These are phyloP conservation scores for Halcyon senegalensis DNA, from an alignment of 2,113 vertebrate genomes.

Conservation along the genomic window DNA sequence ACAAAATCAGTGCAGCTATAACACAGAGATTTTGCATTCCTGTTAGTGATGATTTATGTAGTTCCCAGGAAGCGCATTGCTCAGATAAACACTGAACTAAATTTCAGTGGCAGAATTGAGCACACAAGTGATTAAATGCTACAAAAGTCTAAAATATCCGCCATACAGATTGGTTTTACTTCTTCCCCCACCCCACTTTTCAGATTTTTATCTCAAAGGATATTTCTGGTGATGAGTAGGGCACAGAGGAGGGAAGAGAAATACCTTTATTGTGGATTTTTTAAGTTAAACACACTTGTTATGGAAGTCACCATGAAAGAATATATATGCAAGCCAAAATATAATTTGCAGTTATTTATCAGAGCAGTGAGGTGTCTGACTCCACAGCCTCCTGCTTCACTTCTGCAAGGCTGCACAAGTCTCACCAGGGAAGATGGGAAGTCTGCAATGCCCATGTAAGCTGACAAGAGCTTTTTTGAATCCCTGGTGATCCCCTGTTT, in stretches of 20 bases:
- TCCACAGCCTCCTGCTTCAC: not conserved
- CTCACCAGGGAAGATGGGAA: not conserved
- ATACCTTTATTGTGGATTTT: not conserved
- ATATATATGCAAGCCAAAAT: not conserved
- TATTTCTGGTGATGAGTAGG: not conserved
- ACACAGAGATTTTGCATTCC: not conserved
- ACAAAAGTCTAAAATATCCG: not conserved
- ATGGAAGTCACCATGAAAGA: not conserved
- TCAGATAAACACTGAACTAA: not conserved
- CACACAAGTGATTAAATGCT: not conserved
- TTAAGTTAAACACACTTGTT: not conserved
- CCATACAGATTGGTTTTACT: not conserved
- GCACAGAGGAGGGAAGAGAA: not conserved
- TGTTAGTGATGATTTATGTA: not conserved
- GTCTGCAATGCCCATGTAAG: not conserved
- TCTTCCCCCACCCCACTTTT: rapidly evolving
- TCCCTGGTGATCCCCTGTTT: not conserved
- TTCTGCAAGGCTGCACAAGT: not conserved
- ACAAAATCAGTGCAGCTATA: not conserved
- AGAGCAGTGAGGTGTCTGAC: not conserved
- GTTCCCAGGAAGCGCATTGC: not conserved
- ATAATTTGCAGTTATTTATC: not conserved
- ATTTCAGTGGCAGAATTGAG: not conserved
- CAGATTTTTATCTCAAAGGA: not conserved
- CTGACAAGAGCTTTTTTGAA: not conserved